Percentiles rank a stretch among this genome's conserved stretches.
Evolutionary conservation across 2,113 vertebrate genomes (phyloP).

Genomic region (Plestiodon gilberti): DNA sequence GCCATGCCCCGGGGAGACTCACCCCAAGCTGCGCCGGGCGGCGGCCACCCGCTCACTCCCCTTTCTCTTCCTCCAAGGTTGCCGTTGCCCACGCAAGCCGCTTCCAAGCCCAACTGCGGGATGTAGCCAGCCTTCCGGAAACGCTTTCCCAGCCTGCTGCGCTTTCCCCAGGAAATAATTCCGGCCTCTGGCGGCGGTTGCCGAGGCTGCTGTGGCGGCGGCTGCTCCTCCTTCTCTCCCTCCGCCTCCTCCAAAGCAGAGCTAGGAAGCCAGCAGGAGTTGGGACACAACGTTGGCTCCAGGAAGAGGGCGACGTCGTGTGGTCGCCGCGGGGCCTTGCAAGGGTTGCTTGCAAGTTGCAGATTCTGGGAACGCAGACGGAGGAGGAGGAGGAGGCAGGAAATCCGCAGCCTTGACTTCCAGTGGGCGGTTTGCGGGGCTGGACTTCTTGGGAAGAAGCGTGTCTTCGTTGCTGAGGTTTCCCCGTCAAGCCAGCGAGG

Average conservation of each 20-base stretch:
- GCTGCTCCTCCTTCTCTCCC: neutral
- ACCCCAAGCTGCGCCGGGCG: neutral
- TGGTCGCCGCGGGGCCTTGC: neutral
- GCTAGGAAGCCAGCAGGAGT: neutral
- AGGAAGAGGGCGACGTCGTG: neutral
- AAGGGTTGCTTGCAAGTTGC: neutral
- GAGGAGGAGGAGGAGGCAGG: neutral
- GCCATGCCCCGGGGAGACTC: neutral
- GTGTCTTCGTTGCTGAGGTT: neutral
- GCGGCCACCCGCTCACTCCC: conserved; percentile 3
- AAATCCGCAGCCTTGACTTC: neutral
- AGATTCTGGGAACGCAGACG: neutral
- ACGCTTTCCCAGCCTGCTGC: conserved; percentile 36
- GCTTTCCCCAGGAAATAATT: conserved; percentile 68
- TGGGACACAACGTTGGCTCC: fast-evolving
- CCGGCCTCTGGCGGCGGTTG: conserved; percentile 25
- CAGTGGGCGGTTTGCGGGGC: neutral
- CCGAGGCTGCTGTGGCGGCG: neutral
- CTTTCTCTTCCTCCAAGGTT: neutral
- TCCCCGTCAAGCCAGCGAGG: neutral
- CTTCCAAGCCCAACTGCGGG: conserved; percentile 61
- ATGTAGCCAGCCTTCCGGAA: conserved; percentile 71
- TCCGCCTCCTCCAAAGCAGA: neutral
- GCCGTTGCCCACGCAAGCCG: neutral
- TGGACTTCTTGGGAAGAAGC: neutral